Percentiles rank a stretch among this genome's conserved stretches.
Conservation (phyloP, 2,113 vertebrate genomes). For the Grammomys surdaster region DNA sequence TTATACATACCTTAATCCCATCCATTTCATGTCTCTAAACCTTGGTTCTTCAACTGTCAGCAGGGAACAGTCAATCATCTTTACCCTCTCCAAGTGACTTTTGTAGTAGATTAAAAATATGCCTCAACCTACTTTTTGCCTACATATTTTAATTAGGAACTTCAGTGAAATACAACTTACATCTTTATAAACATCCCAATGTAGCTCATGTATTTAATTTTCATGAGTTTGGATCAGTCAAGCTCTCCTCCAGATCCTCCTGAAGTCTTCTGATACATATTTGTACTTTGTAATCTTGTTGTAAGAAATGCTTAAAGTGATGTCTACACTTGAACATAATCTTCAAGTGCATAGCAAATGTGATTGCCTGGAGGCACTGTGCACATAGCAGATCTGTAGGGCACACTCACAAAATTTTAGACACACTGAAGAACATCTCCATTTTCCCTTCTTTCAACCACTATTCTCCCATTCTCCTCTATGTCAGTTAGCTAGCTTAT, state of each 20-base stretch:
- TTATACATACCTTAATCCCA: neutral
- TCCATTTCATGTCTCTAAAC: neutral
- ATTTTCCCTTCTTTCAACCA: neutral
- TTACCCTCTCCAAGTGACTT: neutral
- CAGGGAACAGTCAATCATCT: neutral
- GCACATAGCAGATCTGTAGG: neutral
- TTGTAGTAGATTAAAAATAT: neutral
- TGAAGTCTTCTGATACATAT: neutral
- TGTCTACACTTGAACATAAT: neutral
- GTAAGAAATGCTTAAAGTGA: neutral
- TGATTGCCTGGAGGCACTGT: neutral
- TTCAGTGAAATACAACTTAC: neutral
- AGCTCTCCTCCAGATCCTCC: neutral
- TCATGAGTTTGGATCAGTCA: neutral
- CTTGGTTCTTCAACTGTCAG: slow-evolving; percentile 27
- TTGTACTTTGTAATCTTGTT: neutral
- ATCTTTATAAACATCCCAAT: neutral
- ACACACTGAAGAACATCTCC: neutral
- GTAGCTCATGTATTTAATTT: neutral
- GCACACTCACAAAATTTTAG: neutral
- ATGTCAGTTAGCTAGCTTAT: neutral
- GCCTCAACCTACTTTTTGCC: neutral
- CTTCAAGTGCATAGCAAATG: neutral
- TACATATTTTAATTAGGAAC: neutral
- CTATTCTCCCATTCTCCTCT: neutral